A percentile compares a stretch with the other conserved stretches of the same genome.
phyloP scores from a whole-genome alignment of 2,113 vertebrate species.

The Oenanthe melanoleuca region DNA sequence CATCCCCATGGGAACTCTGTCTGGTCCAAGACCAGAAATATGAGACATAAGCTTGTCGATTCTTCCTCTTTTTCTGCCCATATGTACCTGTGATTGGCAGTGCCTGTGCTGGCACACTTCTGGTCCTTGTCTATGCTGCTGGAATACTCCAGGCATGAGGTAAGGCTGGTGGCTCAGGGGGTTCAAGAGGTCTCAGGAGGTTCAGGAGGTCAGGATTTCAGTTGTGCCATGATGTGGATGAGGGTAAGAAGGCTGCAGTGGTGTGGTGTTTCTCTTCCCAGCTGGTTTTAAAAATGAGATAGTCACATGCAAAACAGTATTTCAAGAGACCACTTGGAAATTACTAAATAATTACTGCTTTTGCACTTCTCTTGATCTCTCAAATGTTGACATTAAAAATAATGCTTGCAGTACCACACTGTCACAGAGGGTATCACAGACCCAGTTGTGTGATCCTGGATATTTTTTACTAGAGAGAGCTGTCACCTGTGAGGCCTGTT shows the following conservation, averaged over 20 bases:
- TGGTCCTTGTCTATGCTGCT: neutral
- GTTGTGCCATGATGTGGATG: neutral
- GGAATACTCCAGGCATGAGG: neutral
- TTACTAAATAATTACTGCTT: neutral
- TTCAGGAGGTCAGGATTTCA: neutral
- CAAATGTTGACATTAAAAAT: neutral
- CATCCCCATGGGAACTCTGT: neutral
- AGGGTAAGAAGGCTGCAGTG: neutral
- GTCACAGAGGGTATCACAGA: neutral
- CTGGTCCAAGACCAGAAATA: neutral
- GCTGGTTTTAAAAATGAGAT: neutral
- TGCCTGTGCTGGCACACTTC: neutral
- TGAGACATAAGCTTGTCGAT: neutral
- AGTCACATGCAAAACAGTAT: neutral
- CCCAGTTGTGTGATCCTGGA: neutral
- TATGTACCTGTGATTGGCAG: neutral
- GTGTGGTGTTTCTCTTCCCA: neutral
- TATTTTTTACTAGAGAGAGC: neutral
- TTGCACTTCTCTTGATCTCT: neutral
- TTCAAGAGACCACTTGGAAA: neutral
- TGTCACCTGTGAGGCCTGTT: neutral
- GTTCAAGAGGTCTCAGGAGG: neutral
- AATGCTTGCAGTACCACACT: neutral
- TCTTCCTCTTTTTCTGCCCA: neutral
- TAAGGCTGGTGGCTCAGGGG: neutral